Conservation (phyloP, 2,797 vertebrate genomes). For the Malacoctenus gilli region DNA sequence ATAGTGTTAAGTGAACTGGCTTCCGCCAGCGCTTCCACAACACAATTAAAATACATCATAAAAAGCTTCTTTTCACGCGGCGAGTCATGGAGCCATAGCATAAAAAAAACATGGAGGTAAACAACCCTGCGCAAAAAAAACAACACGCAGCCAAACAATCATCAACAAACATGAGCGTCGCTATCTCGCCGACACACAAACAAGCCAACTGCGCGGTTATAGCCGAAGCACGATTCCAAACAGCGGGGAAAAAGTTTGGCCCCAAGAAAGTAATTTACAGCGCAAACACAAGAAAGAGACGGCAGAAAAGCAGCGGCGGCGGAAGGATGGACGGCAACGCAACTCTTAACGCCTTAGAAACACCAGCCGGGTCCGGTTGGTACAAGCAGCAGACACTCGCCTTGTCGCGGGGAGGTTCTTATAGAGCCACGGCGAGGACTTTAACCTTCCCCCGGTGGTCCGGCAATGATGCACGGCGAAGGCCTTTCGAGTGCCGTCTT, state of each 20-base stretch:
- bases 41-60: background rate
- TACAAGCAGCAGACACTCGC: slow-evolving; percentile 1
- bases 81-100: slow-evolving; percentile 9
- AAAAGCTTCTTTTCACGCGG: background rate
- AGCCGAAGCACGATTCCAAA: background rate
- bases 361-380: background rate
- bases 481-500: background rate
- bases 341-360: background rate
- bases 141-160: too few relatives aligned
- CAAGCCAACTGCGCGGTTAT: background rate
- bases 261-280: background rate
- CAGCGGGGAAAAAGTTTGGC: background rate
- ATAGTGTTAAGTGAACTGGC: background rate
- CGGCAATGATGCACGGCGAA: background rate
- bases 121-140: slow-evolving; percentile 6
- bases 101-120: background rate
- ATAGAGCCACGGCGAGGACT: too few relatives aligned
- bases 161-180: too few relatives aligned
- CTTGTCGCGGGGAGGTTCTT: background rate
- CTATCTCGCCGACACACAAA: background rate
- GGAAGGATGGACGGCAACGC: background rate
- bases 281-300: slow-evolving; percentile 1
- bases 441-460: too few relatives aligned
- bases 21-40: background rate
- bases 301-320: background rate